Percentiles rank a stretch among this genome's conserved stretches.
phyloP scores from a whole-genome alignment of 2,797 vertebrate genomes.

The Miichthys miiuy region DNA sequence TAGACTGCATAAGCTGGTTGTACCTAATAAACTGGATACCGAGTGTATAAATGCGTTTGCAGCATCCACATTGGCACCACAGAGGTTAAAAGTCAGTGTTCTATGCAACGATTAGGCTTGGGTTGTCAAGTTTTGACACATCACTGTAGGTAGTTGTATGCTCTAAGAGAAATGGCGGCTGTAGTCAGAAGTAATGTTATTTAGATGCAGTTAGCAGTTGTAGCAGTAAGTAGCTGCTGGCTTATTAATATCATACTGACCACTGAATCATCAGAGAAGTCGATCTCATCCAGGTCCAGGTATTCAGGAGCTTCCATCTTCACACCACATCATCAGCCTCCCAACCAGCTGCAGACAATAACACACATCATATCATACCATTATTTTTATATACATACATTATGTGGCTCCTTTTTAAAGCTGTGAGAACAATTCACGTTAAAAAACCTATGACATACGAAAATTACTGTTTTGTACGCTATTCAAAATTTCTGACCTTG shows the following conservation, averaged over 20 bases:
- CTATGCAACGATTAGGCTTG: too few species aligned
- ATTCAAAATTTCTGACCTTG: background rate
- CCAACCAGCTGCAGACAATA: conserved; percentile 49
- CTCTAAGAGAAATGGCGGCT: too few species aligned
- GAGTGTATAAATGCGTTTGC: background rate
- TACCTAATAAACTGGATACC: background rate
- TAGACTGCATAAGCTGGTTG: background rate
- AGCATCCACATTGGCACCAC: background rate
- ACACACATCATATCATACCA: background rate
- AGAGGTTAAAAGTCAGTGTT: background rate
- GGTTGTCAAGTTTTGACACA: too few species aligned
- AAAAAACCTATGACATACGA: too few species aligned
- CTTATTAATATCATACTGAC: conserved; percentile 84
- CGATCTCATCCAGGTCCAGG: conserved; percentile 99
- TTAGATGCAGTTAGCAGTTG: background rate
- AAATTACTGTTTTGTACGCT: background rate
- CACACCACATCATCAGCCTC: conserved; percentile 84
- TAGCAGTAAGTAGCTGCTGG: background rate
- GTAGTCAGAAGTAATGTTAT: too few species aligned
- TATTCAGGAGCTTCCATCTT: conserved; percentile 99
- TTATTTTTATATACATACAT: background rate
- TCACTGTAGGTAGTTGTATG: too few species aligned
- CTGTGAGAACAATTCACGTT: background rate
- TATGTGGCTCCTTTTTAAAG: background rate
- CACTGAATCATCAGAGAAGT: conserved; percentile 96